These are phyloP conservation scores for Cataglyphis albicans DNA, from an alignment of 2,888 invertebrate species.

Conservation along the genomic window DNA sequence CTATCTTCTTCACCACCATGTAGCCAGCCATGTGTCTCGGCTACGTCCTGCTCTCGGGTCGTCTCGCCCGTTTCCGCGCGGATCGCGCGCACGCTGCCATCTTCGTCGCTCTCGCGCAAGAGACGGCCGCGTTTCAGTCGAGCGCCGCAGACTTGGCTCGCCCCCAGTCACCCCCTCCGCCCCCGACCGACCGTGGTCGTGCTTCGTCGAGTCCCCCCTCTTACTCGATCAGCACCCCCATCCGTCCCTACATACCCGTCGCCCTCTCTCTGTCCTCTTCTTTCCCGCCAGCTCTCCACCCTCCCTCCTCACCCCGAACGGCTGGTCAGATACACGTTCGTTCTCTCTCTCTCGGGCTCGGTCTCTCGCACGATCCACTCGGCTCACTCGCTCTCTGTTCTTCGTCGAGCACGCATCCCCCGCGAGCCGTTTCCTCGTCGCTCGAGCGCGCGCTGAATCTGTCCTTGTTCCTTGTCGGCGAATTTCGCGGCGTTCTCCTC, in stretches of 20 bases:
- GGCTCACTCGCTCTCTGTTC: constrained; percentile 76
- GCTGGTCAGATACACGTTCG: constrained; percentile 70
- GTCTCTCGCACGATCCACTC: constrained; percentile 58
- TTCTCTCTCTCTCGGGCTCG: constrained; percentile 48
- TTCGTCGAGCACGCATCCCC: constrained; percentile 75
- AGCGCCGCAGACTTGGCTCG: constrained; percentile 79
- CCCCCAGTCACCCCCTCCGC: constrained; percentile 55
- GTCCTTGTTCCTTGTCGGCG: constrained; percentile 82
- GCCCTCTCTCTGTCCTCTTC: constrained; percentile 41
- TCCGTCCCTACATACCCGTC: constrained; percentile 62
- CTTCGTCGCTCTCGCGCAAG: constrained; percentile 65
- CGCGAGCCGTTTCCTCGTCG: constrained; percentile 74
- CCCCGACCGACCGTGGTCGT: constrained; percentile 42
- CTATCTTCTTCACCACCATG: background rate
- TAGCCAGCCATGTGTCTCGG: constrained; percentile 56
- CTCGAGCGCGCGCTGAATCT: constrained; percentile 71
- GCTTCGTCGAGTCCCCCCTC: constrained; percentile 49
- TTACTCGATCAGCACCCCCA: constrained; percentile 60
- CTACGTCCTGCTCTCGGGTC: constrained; percentile 56
- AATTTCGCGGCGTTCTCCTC: constrained; percentile 82
- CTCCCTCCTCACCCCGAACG: constrained; percentile 28
- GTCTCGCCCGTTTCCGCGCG: constrained; percentile 67
- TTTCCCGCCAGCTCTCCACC: constrained; percentile 52
- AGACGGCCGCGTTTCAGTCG: constrained; percentile 72
- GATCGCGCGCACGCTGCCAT: constrained; percentile 52